Percentiles rank a stretch among this genome's conserved stretches.
These are phyloP conservation scores for Apis cerana DNA, from an alignment of 1,140 invertebrate species.

Conservation along the genomic window DNA sequence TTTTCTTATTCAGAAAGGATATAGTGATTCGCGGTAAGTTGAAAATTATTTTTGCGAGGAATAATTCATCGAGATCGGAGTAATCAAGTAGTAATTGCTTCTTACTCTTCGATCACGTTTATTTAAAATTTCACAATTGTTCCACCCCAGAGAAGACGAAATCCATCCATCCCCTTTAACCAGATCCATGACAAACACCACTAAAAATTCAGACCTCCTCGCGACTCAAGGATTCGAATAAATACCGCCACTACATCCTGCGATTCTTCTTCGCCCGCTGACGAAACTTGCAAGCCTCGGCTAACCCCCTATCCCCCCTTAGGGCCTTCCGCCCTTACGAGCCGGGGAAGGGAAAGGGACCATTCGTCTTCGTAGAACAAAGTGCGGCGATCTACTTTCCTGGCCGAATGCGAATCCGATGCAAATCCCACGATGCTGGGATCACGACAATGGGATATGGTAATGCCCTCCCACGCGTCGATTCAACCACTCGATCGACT, in stretches of 20 bases:
- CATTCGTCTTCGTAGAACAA: slow-evolving; percentile 72
- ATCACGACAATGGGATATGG: slow-evolving; percentile 70
- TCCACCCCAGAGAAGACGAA: too few species aligned
- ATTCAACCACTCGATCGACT: slow-evolving; percentile 43
- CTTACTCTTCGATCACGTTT: too few species aligned
- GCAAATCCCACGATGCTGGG: slow-evolving; percentile 63
- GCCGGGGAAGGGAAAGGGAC: slow-evolving; percentile 37
- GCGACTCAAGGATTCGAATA: slow-evolving; percentile 41
- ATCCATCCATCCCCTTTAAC: neutral
- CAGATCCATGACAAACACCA: neutral
- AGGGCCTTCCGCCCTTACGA: slow-evolving; percentile 45
- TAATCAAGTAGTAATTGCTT: too few species aligned
- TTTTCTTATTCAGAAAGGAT: too few species aligned
- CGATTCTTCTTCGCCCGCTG: slow-evolving; percentile 43
- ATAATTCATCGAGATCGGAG: too few species aligned
- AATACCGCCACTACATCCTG: slow-evolving; percentile 46
- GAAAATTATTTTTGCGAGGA: too few species aligned
- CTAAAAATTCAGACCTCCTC: slow-evolving; percentile 24
- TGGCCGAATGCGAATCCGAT: slow-evolving; percentile 69
- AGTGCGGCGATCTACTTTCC: slow-evolving; percentile 70
- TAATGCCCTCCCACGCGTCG: slow-evolving; percentile 67
- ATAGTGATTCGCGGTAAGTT: too few species aligned
- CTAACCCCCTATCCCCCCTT: neutral
- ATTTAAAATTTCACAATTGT: too few species aligned
- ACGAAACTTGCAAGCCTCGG: slow-evolving; percentile 16